Evolutionary conservation across 1,140 invertebrate species (phyloP).

Genomic region (Helicoverpa zea): DNA sequence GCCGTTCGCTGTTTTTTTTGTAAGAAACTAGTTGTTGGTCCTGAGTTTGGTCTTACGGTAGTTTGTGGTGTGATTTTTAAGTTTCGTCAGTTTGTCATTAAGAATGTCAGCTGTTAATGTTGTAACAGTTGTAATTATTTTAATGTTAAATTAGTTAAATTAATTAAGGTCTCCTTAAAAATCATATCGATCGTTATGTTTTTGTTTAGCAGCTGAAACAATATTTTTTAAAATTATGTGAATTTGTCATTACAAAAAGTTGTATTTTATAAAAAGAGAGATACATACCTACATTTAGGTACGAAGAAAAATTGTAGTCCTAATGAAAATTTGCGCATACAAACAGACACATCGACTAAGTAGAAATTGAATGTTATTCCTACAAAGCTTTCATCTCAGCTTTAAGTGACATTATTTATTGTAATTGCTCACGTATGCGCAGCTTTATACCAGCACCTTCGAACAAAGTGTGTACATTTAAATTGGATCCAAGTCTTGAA

Average conservation of each 20-base stretch:
- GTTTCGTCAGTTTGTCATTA: neutral
- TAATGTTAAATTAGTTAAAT: no score
- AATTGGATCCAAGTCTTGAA: slow-evolving; percentile 24
- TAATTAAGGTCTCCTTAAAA: no score
- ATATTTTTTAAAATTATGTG: no score
- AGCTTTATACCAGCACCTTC: neutral
- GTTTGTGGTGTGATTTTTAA: neutral
- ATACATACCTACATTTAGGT: neutral
- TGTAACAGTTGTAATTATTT: no score
- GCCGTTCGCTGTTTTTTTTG: slow-evolving; percentile 42
- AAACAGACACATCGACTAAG: neutral
- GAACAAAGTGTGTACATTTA: neutral
- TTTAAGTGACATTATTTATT: slow-evolving; percentile 35
- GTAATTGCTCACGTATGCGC: slow-evolving; percentile 18
- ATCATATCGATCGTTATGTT: no score
- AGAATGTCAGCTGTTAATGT: neutral
- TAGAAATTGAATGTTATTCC: neutral
- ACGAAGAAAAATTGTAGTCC: neutral
- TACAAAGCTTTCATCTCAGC: slow-evolving; percentile 19
- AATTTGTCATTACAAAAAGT: no score
- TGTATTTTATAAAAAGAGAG: no score
- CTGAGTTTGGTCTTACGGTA: slow-evolving; percentile 27
- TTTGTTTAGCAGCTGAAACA: no score
- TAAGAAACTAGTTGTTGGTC: slow-evolving; percentile 32
- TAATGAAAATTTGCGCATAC: neutral